Percentiles rank a stretch among this genome's conserved stretches.
Evolutionary conservation across 2,113 vertebrate species (phyloP).

Genomic region (Cercocebus atys): DNA sequence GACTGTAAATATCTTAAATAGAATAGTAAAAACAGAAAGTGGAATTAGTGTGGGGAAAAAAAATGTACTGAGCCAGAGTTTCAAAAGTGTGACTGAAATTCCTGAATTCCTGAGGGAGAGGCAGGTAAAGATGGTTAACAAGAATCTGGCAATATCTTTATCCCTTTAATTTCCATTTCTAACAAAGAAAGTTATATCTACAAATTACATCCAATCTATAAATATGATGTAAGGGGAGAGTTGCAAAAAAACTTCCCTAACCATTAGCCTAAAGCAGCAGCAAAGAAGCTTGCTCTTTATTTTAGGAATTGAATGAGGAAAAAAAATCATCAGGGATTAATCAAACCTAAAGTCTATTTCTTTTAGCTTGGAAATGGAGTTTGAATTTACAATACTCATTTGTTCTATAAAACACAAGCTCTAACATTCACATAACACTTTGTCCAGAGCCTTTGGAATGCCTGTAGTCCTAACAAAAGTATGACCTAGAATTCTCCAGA

Average conservation of each 20-base stretch:
- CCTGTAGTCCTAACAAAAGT: not conserved
- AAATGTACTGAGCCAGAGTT: not conserved
- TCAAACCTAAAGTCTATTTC: not conserved
- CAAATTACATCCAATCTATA: not conserved
- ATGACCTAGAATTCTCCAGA: not conserved
- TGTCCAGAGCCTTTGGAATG: not conserved
- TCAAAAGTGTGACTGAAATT: not conserved
- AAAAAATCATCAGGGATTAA: not conserved
- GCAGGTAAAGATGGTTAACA: not conserved
- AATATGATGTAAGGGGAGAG: not conserved
- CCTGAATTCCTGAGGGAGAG: not conserved
- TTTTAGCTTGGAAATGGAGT: not conserved
- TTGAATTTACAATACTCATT: not conserved
- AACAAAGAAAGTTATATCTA: not conserved
- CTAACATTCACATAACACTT: not conserved
- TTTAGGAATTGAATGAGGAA: constrained; percentile 1
- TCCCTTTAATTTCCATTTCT: not conserved
- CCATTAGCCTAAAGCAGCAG: not conserved
- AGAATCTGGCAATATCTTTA: not conserved
- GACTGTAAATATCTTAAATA: not conserved
- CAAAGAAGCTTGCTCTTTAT: not conserved
- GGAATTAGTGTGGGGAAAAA: not conserved
- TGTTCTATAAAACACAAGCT: constrained; percentile 37
- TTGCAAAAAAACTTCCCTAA: not conserved
- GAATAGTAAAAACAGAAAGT: not conserved